These are phyloP conservation scores for Anguilla obscura DNA, from an alignment of 2,797 vertebrate species.

Conservation along the genomic window DNA sequence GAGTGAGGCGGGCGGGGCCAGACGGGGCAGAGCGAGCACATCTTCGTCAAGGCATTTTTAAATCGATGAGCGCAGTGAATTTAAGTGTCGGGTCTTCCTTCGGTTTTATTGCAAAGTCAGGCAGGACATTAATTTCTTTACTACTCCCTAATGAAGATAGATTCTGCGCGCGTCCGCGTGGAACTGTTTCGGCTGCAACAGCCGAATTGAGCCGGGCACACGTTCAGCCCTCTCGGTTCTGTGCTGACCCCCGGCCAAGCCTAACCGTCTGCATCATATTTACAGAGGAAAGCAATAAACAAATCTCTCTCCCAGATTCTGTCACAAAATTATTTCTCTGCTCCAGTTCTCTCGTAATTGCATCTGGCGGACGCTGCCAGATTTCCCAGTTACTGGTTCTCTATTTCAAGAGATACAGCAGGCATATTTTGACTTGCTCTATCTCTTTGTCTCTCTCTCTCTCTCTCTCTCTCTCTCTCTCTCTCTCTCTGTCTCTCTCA, in stretches of 20 bases:
- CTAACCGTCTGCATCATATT: background rate
- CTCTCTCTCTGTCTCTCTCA: background rate
- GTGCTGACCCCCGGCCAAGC: background rate
- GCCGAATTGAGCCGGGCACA: background rate
- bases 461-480: background rate
- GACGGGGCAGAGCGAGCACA: background rate
- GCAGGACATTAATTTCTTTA: background rate
- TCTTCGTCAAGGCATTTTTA: background rate
- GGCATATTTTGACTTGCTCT: background rate
- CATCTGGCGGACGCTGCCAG: background rate
- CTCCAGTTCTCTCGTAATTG: background rate
- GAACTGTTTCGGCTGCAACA: background rate
- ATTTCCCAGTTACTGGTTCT: background rate
- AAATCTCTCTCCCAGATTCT: background rate
- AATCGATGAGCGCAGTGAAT: constrained; percentile 4
- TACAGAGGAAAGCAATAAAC: background rate
- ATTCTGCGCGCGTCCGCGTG: background rate
- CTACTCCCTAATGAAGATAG: constrained; percentile 4
- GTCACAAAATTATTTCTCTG: background rate
- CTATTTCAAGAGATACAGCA: background rate
- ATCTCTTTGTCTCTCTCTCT: background rate
- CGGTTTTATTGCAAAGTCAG: constrained; percentile 7
- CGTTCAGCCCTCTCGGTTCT: background rate
- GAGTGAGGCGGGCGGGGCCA: background rate
- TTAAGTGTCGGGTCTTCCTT: constrained; percentile 18